Base-by-base conservation (phyloP, 2,797 vertebrate genomes). In the Siniperca scherzeri region DNA sequence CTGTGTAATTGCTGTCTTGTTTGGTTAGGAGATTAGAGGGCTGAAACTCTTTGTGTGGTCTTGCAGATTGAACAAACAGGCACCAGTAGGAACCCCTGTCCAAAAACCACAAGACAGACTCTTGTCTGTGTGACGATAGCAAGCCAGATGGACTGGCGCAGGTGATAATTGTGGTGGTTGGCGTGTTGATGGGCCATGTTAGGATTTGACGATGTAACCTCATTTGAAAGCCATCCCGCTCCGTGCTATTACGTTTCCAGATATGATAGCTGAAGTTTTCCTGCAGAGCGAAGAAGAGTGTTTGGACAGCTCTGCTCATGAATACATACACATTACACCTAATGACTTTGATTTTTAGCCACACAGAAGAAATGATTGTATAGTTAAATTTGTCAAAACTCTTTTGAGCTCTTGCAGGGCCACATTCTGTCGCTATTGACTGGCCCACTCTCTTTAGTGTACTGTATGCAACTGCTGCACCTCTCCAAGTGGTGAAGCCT, bases 1-100 rank as follows among this genome's bases (percentile, higher is more conserved):
- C 93, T 94, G 95, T 94, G 94, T 96, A 96, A 96, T 96, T 96
- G 95, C 94, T 95, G 95, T 95, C 94, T 93, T 96, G 95, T 96
- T 96, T 96, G 96, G 94, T 94, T 96, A 95, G 94, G 94, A 96
- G 95, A 96, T 96, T 96, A 95, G 94, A 93, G 93, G 92, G 88
- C 93, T 93, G 94, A 94, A 93, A 96, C 94, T 95, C 94, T 96
- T 95, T 96, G 95, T 95, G 95, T 96, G 94, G 95, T 95, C 95
- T 93, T 91, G 90, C 94, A 95, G 94, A 96, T 95, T 96, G 96
- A 94, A 95, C 94, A 96, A 95, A 96, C 95, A 95, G 91, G 93
- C 92, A 91, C 80, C 89, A 85, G 93, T 90, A 88, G 85, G 87
- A 89, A 85, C 81, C 80, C 85, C 79, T 80, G 91, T 93, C 90